phyloP scores from a whole-genome alignment of 2,888 invertebrate genomes.

The Sesia bembeciformis region DNA sequence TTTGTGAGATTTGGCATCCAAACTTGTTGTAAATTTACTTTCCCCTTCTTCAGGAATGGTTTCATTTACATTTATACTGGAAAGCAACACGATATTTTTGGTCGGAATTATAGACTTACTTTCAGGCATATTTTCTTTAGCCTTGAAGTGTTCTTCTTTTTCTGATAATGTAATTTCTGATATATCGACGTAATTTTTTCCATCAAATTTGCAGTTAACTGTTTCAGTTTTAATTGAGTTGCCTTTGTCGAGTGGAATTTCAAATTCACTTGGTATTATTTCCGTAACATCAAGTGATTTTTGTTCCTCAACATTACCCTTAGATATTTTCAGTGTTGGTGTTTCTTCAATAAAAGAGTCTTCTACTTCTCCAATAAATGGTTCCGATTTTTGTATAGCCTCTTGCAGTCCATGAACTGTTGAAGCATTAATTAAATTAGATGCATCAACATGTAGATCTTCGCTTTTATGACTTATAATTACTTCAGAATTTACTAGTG shows the following conservation, averaged over 20 bases:
- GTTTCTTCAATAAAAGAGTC: conserved; percentile 17
- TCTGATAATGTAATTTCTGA: conserved; percentile 59
- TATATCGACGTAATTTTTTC: conserved; percentile 52
- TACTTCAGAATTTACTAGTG: conserved; percentile 52
- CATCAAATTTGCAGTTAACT: conserved; percentile 37
- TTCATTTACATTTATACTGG: conserved; percentile 34
- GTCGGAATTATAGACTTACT: conserved; percentile 17
- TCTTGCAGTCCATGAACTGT: conserved; percentile 34
- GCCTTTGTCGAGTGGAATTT: conserved; percentile 19
- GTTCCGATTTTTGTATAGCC: conserved; percentile 33
- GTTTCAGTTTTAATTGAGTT: conserved; percentile 22
- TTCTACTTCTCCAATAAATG: conserved; percentile 43
- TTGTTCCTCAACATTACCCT: conserved; percentile 29
- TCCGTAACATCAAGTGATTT: conserved; percentile 41
- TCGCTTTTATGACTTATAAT: conserved; percentile 52
- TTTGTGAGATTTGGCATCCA: conserved; percentile 28
- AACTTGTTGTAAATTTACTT: conserved; percentile 15
- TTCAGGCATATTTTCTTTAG: conserved; percentile 39
- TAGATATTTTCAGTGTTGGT: conserved; percentile 15
- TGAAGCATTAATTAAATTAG: conserved; percentile 22
- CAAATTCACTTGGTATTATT: conserved; percentile 35
- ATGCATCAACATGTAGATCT: conserved; percentile 27
- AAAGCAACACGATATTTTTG: conserved; percentile 11
- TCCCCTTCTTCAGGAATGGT: conserved; percentile 36
- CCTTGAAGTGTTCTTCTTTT: conserved; percentile 54